Conservation (phyloP, 2,888 invertebrate genomes). For the Lordiphosa andalusiaca region DNA sequence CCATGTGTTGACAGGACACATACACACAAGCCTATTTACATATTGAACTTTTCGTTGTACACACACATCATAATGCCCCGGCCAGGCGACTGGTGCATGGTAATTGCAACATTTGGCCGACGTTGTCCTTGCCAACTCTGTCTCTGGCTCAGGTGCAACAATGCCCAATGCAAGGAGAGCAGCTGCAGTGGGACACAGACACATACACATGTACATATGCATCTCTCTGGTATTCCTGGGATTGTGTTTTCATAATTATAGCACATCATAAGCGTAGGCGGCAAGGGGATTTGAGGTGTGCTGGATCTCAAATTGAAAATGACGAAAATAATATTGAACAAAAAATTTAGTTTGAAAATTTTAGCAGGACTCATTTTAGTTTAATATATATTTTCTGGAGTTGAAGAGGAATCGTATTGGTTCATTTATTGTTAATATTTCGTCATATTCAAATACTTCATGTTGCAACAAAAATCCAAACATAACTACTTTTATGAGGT, state of each 20-base stretch:
- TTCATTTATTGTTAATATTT: too few relatives aligned
- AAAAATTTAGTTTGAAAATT: too few relatives aligned
- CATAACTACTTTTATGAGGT: too few relatives aligned
- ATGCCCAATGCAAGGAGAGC: slow-evolving; percentile 29
- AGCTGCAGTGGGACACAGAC: slow-evolving; percentile 26
- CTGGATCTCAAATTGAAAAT: too few relatives aligned
- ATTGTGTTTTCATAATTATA: slow-evolving; percentile 35
- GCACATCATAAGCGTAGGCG: slow-evolving; percentile 1
- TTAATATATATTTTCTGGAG: too few relatives aligned
- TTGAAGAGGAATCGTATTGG: too few relatives aligned
- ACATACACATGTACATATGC: slow-evolving; percentile 21
- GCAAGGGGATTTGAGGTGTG: too few relatives aligned
- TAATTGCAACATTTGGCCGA: slow-evolving; percentile 68
- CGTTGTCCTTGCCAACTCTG: slow-evolving; percentile 37
- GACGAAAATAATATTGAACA: too few relatives aligned
- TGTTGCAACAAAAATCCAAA: too few relatives aligned
- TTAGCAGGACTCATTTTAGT: too few relatives aligned
- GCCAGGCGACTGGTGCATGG: slow-evolving; percentile 53
- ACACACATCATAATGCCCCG: slow-evolving; percentile 28
- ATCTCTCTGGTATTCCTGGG: slow-evolving; percentile 49
- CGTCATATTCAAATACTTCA: too few relatives aligned
- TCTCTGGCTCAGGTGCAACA: slow-evolving; percentile 41
- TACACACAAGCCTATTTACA: slow-evolving; percentile 57
- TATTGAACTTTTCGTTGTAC: slow-evolving; percentile 60
- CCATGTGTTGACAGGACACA: slow-evolving; percentile 64